Evolutionary conservation across 2,797 vertebrate species (phyloP), one percentile per base, ranked within the genome.

Genomic region (Sciaenops ocellatus): DNA sequence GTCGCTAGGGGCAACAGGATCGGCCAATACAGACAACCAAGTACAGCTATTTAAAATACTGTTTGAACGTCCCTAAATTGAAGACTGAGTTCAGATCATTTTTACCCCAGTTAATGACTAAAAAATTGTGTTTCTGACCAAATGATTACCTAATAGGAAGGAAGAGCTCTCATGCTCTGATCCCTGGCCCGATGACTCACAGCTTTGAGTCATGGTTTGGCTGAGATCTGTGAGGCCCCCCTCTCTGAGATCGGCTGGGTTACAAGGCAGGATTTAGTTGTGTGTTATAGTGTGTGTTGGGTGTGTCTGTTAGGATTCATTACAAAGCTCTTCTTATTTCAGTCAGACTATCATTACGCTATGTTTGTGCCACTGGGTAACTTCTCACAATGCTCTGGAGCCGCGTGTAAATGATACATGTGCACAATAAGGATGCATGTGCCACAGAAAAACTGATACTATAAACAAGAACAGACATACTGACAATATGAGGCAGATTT

Each of bases 131-230:
- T 24, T 61, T 34, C 24, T 34, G 42, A 22, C 42, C 34, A 51
- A 57, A 28, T 26, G 41, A 48, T 28, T 24, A 34, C 4, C n/a
- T 50, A 24, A 44, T 15, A 55, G 18, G 59, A 34, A 48, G 26
- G 46, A 42, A 44, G 38, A 17, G 50, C 42, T 56, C 8, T 44
- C 18, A 18, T 5, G 28, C 28, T 69, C 15, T 51, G 61, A 59
- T 44, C 69, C 10, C 6, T 11, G 70, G 38, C 44, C 55, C 6
- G 22, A 48, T 78, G 74, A 83, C 70, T 85, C 79, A 73, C 8
- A 7, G 72, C 59, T 68, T 64, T 62, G 59, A 79, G 72, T 79
- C 73, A 82, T 62, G 18, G 47, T 30, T 73, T 76, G 72, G 72
- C 69, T 34, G 52, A 54, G 63, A 54, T 59, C 60, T 17, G 17